A percentile compares a stretch with the other conserved stretches of the same genome.
Evolutionary conservation across 2,113 vertebrate species (phyloP).

Genomic region (Naja naja): DNA sequence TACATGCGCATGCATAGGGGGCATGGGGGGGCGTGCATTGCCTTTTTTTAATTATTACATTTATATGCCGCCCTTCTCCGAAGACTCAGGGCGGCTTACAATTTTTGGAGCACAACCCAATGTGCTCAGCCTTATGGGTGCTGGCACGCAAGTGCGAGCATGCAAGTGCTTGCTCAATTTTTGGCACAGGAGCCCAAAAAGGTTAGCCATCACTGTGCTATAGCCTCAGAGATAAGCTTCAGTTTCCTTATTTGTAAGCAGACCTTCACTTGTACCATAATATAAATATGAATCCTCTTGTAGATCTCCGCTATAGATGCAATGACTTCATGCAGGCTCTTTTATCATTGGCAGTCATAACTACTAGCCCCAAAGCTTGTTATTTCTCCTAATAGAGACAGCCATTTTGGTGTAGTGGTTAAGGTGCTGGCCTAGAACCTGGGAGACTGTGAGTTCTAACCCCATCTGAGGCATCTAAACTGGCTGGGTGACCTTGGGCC

Average conservation of each 20-base stretch:
- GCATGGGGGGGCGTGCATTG: no score
- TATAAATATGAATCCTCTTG: neutral
- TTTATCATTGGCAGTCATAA: neutral
- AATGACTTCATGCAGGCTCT: conserved; percentile 13
- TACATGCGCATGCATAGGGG: no score
- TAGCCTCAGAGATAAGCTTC: neutral
- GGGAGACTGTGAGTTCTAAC: neutral
- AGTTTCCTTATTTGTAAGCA: neutral
- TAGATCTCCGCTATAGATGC: neutral
- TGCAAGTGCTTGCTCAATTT: no score
- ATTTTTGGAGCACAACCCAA: no score
- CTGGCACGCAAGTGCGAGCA: no score
- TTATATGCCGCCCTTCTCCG: no score
- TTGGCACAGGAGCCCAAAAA: no score
- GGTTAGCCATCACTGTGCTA: no score
- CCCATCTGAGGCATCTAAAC: neutral
- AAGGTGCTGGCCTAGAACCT: neutral
- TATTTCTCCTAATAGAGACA: conserved; percentile 25
- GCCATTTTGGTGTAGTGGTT: neutral
- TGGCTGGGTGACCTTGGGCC: neutral
- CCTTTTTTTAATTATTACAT: no score
- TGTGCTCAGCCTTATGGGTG: no score
- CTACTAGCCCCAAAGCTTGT: neutral
- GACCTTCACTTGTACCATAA: neutral
- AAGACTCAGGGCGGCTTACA: no score